Evolutionary conservation across 2,113 vertebrate species (phyloP).

Genomic region (Dunckerocampus dactyliophorus): DNA sequence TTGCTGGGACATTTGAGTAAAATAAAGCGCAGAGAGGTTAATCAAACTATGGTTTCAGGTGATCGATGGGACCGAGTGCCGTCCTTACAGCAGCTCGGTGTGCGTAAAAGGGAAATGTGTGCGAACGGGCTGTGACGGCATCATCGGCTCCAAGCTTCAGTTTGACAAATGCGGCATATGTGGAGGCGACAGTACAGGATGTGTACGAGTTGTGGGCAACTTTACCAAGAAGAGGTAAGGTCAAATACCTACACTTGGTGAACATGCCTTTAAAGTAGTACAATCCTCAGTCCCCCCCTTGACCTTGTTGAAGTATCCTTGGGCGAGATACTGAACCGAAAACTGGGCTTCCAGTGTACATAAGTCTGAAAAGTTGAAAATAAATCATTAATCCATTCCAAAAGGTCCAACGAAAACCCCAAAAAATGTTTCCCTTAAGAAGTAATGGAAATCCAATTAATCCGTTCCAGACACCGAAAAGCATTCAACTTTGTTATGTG

Average conservation of each 20-base stretch:
- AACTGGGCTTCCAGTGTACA: too few relatives aligned
- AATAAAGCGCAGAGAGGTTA: background rate
- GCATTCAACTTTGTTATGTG: too few relatives aligned
- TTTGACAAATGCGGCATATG: constrained; percentile 94
- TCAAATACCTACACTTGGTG: background rate
- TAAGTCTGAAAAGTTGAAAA: too few relatives aligned
- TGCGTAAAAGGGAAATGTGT: constrained; percentile 93
- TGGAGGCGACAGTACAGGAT: constrained; percentile 90
- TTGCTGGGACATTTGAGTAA: background rate
- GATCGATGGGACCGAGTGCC: constrained; percentile 89
- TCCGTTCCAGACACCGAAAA: too few relatives aligned
- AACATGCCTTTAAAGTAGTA: too few relatives aligned
- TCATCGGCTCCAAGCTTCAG: constrained; percentile 96
- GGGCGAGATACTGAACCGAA: too few relatives aligned
- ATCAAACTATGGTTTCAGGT: constrained; percentile 73
- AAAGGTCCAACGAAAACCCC: too few relatives aligned
- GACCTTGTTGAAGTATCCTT: too few relatives aligned
- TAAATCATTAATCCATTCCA: too few relatives aligned
- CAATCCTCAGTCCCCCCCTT: too few relatives aligned
- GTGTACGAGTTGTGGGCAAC: constrained; percentile 85
- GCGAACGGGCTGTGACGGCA: constrained; percentile 90
- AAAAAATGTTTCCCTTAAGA: too few relatives aligned
- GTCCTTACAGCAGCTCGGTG: constrained; percentile 89
- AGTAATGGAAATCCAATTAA: too few relatives aligned
- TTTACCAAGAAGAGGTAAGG: constrained; percentile 93